Percentiles rank a stretch among this genome's conserved stretches.
phyloP scores from a whole-genome alignment of 2,888 invertebrate genomes.

The Pteria penguin region DNA sequence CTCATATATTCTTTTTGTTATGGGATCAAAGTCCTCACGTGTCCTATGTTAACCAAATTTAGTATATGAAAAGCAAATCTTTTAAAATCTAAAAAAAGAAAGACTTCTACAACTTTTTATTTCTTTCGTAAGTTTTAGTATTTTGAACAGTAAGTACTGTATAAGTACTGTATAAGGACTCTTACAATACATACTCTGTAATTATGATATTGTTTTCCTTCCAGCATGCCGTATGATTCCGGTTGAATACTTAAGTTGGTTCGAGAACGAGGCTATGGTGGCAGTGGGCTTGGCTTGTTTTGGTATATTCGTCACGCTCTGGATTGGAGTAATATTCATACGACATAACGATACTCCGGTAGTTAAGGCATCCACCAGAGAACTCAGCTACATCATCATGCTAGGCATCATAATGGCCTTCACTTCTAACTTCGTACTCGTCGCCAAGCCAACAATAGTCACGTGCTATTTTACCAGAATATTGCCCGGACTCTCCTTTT shows the following conservation, averaged over 20 bases:
- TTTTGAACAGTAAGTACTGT: too few relatives aligned
- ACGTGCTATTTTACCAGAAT: constrained; percentile 93
- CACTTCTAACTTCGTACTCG: constrained; percentile 90
- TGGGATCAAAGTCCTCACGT: too few relatives aligned
- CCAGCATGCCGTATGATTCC: constrained; percentile 84
- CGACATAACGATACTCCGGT: constrained; percentile 96
- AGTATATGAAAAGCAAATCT: too few relatives aligned
- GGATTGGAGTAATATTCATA: constrained; percentile 90
- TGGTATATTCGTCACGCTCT: constrained; percentile 89
- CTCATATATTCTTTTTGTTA: too few relatives aligned
- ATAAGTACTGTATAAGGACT: too few relatives aligned
- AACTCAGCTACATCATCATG: constrained; percentile 90
- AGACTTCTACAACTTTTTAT: too few relatives aligned
- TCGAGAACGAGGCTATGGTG: constrained; percentile 84
- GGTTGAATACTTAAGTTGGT: constrained; percentile 85
- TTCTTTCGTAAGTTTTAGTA: too few relatives aligned
- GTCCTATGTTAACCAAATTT: too few relatives aligned
- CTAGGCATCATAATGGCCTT: constrained; percentile 76
- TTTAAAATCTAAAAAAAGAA: too few relatives aligned
- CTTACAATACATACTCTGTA: too few relatives aligned
- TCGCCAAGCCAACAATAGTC: constrained; percentile 88
- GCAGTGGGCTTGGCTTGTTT: constrained; percentile 87
- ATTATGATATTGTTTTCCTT: constrained; percentile 67
- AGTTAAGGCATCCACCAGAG: constrained; percentile 93
- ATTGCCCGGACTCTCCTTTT: constrained; percentile 96